These are phyloP conservation scores for Pelobates fuscus DNA, from an alignment of 2,113 vertebrate genomes.

Conservation along the genomic window DNA sequence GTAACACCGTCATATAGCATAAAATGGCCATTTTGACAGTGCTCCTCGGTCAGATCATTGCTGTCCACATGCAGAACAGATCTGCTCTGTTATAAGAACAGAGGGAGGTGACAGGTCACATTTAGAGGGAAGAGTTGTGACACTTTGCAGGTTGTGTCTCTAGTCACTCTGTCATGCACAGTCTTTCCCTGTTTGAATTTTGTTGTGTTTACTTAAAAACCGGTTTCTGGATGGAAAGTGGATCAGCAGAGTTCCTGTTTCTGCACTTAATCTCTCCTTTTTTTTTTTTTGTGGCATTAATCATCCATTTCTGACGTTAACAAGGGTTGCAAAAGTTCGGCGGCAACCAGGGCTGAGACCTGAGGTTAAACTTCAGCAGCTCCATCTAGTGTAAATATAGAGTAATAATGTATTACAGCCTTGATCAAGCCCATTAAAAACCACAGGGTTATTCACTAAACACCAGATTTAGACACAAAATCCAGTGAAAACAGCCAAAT, in stretches of 20 bases:
- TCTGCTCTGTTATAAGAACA: constrained; percentile 9
- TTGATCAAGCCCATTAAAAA: too few species aligned
- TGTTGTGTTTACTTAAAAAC: constrained; percentile 60
- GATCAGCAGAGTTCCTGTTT: constrained; percentile 58
- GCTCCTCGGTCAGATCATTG: neutral
- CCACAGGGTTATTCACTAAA: too few species aligned
- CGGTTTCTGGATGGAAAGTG: constrained; percentile 53
- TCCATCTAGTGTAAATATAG: neutral
- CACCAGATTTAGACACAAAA: too few species aligned
- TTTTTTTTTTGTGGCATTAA: constrained; percentile 49
- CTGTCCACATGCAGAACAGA: neutral
- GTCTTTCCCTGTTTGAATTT: constrained; percentile 21
- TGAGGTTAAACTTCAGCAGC: neutral
- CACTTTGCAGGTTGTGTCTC: constrained; percentile 48
- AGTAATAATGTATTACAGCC: neutral
- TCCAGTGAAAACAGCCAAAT: too few species aligned
- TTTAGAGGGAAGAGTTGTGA: constrained; percentile 71
- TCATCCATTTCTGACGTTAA: constrained; percentile 29
- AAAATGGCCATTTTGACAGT: neutral
- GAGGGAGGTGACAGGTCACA: constrained; percentile 60
- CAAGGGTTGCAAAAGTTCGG: constrained; percentile 7
- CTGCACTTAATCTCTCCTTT: constrained; percentile 57
- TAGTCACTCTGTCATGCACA: constrained; percentile 39
- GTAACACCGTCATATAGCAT: neutral
- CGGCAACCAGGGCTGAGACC: neutral